Conservation (phyloP, 2,888 invertebrate species). For the Cactoblastis cactorum region DNA sequence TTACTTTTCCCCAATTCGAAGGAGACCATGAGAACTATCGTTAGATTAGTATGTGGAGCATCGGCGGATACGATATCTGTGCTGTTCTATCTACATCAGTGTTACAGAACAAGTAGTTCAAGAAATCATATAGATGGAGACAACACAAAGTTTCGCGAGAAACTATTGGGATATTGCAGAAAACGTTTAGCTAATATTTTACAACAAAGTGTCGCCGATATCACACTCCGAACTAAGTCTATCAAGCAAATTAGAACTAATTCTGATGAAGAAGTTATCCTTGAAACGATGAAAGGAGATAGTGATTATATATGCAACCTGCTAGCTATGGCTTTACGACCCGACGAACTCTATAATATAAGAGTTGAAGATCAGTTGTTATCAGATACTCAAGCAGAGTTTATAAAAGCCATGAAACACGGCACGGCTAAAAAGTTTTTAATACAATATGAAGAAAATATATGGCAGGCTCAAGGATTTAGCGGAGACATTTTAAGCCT, state of each 20-base stretch:
- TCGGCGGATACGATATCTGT: constrained; percentile 55
- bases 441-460: constrained; percentile 55
- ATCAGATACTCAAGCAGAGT: constrained; percentile 32
- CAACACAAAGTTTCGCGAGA: constrained; percentile 59
- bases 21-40: constrained; percentile 61
- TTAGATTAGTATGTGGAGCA: constrained; percentile 60
- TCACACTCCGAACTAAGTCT: constrained; percentile 44
- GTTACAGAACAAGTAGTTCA: constrained; percentile 52
- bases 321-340: constrained; percentile 64
- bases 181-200: constrained; percentile 51
- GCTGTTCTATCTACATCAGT: constrained; percentile 67
- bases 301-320: constrained; percentile 60
- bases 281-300: constrained; percentile 60
- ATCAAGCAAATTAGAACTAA: constrained; percentile 57
- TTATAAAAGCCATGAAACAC: constrained; percentile 39
- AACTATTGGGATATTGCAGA: constrained; percentile 57
- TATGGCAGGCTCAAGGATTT: constrained; percentile 59
- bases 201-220: constrained; percentile 53
- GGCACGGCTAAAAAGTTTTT: constrained; percentile 54
- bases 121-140: constrained; percentile 58
- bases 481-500: constrained; percentile 70
- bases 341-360: constrained; percentile 57
- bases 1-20: constrained; percentile 56
- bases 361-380: constrained; percentile 51
- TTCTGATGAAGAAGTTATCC: constrained; percentile 52